These are phyloP conservation scores for Heterocephalus glaber DNA, from an alignment of 2,113 vertebrate species.

Conservation along the genomic window DNA sequence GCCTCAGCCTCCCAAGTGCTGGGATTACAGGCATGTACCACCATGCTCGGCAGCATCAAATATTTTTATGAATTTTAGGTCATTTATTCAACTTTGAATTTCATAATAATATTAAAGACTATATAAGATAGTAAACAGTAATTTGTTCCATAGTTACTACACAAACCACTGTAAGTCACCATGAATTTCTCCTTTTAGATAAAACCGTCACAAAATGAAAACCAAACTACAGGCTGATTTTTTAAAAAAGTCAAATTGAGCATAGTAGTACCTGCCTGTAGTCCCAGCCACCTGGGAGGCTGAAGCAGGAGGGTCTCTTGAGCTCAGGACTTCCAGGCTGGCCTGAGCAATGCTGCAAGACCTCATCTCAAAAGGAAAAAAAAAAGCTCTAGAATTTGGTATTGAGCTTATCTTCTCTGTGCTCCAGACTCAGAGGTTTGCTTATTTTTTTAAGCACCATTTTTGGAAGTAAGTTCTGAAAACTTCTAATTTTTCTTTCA, in stretches of 20 bases:
- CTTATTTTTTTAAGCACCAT: neutral
- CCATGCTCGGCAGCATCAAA: neutral
- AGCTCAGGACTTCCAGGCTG: neutral
- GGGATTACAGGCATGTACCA: neutral
- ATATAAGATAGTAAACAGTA: neutral
- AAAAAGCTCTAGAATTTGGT: neutral
- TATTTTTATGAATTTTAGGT: neutral
- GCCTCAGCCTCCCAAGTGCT: neutral
- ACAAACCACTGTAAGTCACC: neutral
- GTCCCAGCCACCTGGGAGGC: neutral
- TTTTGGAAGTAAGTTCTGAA: neutral
- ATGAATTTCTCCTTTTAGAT: neutral
- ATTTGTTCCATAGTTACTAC: neutral
- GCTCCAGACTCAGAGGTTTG: neutral
- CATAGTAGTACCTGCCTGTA: neutral
- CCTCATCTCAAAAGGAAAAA: neutral
- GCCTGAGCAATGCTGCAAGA: neutral
- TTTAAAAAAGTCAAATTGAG: neutral
- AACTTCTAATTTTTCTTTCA: neutral
- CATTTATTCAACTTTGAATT: neutral
- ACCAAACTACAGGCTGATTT: neutral
- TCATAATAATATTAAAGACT: neutral
- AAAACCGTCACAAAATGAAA: conserved; percentile 13
- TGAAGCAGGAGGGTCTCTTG: neutral
- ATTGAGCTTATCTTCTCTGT: neutral